A percentile compares a stretch with the other conserved stretches of the same genome.
phyloP scores from a whole-genome alignment of 1,140 invertebrate genomes.

The Heliconius eleuchia region DNA sequence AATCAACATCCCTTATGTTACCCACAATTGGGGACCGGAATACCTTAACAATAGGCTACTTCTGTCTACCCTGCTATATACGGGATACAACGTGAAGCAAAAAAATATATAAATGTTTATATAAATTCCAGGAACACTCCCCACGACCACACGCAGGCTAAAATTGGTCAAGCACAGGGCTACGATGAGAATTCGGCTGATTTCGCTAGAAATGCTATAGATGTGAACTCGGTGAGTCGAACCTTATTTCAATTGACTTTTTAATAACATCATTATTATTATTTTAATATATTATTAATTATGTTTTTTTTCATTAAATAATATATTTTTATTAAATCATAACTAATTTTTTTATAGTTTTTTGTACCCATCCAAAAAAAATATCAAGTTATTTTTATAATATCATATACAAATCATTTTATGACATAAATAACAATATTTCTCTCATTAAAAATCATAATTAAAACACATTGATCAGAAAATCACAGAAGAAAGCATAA shows the following conservation, averaged over 20 bases:
- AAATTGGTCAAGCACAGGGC: constrained; percentile 42
- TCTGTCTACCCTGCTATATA: too few relatives aligned
- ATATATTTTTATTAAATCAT: too few relatives aligned
- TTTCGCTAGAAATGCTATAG: constrained; percentile 47
- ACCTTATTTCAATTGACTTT: not conserved
- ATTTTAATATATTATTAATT: not conserved
- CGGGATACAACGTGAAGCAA: too few relatives aligned
- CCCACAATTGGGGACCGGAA: too few relatives aligned
- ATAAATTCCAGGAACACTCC: constrained; percentile 38
- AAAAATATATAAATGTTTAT: too few relatives aligned
- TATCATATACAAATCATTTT: too few relatives aligned
- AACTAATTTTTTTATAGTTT: too few relatives aligned
- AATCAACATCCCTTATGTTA: too few relatives aligned
- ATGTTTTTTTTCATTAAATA: not conserved
- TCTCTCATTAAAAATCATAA: not conserved
- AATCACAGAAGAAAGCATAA: constrained; percentile 32
- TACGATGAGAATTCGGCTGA: constrained; percentile 49
- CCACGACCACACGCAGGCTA: constrained; percentile 42
- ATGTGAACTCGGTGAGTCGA: constrained; percentile 52
- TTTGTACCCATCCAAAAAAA: too few relatives aligned
- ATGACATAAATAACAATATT: not conserved
- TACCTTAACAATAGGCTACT: too few relatives aligned
- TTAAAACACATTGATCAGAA: constrained; percentile 8
- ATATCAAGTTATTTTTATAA: too few relatives aligned
- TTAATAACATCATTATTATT: not conserved